Conservation (phyloP, 2,797 vertebrate genomes). For the Bradypus variegatus region DNA sequence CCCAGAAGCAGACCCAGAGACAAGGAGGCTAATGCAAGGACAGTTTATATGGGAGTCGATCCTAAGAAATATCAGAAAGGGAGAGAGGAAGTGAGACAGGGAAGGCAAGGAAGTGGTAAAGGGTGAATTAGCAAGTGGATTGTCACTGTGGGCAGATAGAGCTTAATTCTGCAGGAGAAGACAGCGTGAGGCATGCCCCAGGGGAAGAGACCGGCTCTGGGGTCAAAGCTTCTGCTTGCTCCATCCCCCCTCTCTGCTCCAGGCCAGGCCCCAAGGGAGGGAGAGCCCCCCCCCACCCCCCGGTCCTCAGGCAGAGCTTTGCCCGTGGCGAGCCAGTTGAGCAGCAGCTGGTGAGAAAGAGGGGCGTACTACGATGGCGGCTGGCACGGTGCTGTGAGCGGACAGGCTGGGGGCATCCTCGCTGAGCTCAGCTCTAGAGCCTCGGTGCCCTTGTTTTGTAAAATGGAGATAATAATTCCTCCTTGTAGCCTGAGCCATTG, state of each 20-base stretch:
- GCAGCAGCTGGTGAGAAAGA: not conserved
- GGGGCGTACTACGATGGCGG: not conserved
- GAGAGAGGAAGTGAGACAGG: not conserved
- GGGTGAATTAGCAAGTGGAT: not conserved
- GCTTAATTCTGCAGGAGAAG: not conserved
- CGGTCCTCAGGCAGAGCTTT: not conserved
- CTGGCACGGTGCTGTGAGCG: no score
- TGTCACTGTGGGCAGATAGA: no score
- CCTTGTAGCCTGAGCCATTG: rapidly evolving
- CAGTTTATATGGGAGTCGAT: not conserved
- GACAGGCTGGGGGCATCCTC: rapidly evolving
- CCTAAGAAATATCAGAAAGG: not conserved
- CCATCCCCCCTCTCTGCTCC: not conserved
- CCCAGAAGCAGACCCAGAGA: not conserved
- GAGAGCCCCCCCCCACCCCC: no score
- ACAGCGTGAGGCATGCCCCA: not conserved
- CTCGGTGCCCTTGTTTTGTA: not conserved
- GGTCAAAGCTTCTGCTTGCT: not conserved
- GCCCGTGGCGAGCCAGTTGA: rapidly evolving
- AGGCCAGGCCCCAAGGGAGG: not conserved
- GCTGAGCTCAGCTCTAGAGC: not conserved
- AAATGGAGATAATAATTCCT: not conserved
- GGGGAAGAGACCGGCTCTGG: not conserved
- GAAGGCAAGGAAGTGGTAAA: no score
- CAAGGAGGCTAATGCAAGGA: rapidly evolving